Evolutionary conservation across 2,888 invertebrate species (phyloP).

Genomic region (Caenorhabditis sulstoni): DNA sequence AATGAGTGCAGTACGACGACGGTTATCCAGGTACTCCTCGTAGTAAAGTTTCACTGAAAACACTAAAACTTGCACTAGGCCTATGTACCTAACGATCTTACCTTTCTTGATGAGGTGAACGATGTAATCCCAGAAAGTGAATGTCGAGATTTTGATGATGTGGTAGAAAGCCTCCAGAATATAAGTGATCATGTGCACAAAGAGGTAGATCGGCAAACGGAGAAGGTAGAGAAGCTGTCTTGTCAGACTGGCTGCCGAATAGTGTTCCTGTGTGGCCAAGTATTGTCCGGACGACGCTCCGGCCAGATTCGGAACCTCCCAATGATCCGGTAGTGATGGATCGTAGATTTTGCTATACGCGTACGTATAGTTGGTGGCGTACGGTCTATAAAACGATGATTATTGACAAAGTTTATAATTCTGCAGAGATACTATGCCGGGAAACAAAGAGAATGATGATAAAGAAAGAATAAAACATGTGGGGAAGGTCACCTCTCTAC

Average conservation of each 20-base stretch:
- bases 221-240: constrained; percentile 34
- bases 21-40: constrained; percentile 26
- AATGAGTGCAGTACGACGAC: constrained; percentile 39
- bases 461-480: constrained; percentile 2
- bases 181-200: constrained; percentile 38
- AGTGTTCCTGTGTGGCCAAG: constrained; percentile 39
- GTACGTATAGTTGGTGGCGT: constrained; percentile 69
- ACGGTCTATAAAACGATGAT: constrained; percentile 55
- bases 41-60: constrained; percentile 24
- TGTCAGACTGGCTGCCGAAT: constrained; percentile 43
- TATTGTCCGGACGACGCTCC: constrained; percentile 7
- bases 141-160: constrained; percentile 27
- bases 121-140: constrained; percentile 37
- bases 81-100: constrained; percentile 1
- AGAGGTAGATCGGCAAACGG: constrained; percentile 15
- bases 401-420: background rate
- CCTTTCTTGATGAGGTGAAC: constrained; percentile 26
- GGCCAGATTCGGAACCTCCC: constrained; percentile 65
- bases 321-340: constrained; percentile 55
- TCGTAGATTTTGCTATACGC: constrained; percentile 61
- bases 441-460: background rate
- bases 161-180: constrained; percentile 35
- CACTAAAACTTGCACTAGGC: background rate
- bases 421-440: background rate
- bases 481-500: constrained; percentile 12